These are phyloP conservation scores for Apis mellifera DNA, from an alignment of 1,140 invertebrate species.

Conservation along the genomic window Amel_HAv3.1 CM009945.2:9025501-9026000, in stretches of 20 bases:
- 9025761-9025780: not conserved
- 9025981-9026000: not conserved
- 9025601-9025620: not conserved
- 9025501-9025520: not conserved
- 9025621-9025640: not conserved
- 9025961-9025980: slow-evolving; percentile 10
- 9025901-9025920: slow-evolving; percentile 4
- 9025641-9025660: not conserved
- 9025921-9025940: slow-evolving; percentile 17
- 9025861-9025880: not conserved
- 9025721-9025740: not conserved
- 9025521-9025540: not conserved
- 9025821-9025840: not conserved
- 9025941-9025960: slow-evolving; percentile 36
- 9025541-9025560: not conserved
- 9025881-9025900: slow-evolving; percentile 13
- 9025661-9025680: not conserved
- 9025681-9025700: slow-evolving; percentile 1
- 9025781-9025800: not conserved
- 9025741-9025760: not conserved
- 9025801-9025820: not conserved
- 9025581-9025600: not conserved
- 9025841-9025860: not conserved
- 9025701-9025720: not conserved
- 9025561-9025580: not conserved